Evolutionary conservation across 2,113 vertebrate genomes (phyloP).

Genomic region (Ramphastos sulfuratus): DNA sequence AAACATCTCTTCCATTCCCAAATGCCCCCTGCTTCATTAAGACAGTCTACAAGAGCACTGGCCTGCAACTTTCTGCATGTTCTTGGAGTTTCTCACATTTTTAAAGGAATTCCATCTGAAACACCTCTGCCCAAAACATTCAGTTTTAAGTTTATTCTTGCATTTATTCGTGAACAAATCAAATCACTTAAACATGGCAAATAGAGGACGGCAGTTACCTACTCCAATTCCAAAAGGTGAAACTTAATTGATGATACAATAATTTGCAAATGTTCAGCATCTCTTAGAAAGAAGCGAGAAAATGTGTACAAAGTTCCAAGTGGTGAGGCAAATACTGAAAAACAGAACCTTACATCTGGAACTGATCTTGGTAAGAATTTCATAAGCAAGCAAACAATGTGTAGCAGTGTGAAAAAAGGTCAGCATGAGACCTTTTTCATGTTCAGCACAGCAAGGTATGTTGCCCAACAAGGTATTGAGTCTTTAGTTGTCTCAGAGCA

Average conservation of each 20-base stretch:
- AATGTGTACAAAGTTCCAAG: rapidly evolving
- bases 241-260: not conserved
- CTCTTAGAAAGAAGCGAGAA: not conserved
- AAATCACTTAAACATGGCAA: not conserved
- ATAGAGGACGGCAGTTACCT: not conserved
- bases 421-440: not conserved
- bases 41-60: not conserved
- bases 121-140: not conserved
- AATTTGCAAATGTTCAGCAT: not conserved
- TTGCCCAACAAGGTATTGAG: not conserved
- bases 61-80: not conserved
- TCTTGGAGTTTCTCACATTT: not conserved
- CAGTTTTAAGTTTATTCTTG: not conserved
- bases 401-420: not conserved
- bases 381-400: not conserved
- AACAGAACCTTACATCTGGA: not conserved
- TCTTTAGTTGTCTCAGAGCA: not conserved
- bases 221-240: not conserved
- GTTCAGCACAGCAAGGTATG: not conserved
- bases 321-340: not conserved
- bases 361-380: not conserved
- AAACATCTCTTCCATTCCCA: not conserved
- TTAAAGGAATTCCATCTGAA: not conserved
- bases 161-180: not conserved
- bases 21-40: not conserved